phyloP scores from a whole-genome alignment of 2,113 vertebrate genomes.

The Phrynocephalus versicolor region DNA sequence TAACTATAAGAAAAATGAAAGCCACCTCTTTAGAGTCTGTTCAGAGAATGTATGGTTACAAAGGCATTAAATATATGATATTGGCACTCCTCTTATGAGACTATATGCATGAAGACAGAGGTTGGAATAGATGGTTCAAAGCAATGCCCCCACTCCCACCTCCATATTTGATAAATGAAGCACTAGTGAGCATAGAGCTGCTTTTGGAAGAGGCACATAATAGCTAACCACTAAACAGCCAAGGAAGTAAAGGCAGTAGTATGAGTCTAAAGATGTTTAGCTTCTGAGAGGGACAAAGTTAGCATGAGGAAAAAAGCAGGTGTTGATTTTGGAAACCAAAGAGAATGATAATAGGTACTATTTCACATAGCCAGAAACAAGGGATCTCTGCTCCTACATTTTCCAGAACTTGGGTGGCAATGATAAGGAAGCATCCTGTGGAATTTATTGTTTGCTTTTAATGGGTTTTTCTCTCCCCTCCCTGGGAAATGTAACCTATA shows the following conservation, averaged over 20 bases:
- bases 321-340: not conserved
- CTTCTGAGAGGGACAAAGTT: not conserved
- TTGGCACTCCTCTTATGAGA: not conserved
- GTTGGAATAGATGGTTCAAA: not conserved
- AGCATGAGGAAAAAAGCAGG: not conserved
- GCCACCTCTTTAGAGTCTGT: not conserved
- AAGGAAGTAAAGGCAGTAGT: not conserved
- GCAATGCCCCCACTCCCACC: not conserved
- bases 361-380: not conserved
- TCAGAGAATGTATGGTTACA: not conserved
- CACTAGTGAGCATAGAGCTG: not conserved
- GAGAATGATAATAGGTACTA: not conserved
- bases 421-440: not conserved
- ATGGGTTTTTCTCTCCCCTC: no score
- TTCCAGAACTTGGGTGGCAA: not conserved
- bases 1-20: not conserved
- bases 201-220: not conserved
- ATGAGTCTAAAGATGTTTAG: not conserved
- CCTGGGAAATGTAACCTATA: no score
- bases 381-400: not conserved
- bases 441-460: not conserved
- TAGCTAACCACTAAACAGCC: not conserved
- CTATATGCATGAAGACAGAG: not conserved
- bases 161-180: not conserved
- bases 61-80: not conserved